These are phyloP conservation scores for Carollia perspicillata DNA, from an alignment of 2,113 vertebrate species.

Conservation along the genomic window DNA sequence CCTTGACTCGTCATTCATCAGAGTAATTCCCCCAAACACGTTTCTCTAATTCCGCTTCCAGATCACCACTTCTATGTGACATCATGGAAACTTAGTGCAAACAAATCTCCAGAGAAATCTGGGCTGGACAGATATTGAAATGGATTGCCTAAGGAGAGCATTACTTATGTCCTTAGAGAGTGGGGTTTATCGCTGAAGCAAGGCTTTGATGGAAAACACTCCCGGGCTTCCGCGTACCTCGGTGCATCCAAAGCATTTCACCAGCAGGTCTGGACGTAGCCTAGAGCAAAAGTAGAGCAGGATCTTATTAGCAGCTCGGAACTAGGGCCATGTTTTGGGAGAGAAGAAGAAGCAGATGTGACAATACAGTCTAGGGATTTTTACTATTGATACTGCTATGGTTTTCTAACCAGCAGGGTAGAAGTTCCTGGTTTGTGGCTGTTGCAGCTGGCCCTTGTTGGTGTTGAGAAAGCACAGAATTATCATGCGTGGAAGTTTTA, in stretches of 20 bases:
- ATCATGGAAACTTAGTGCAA: constrained; percentile 49
- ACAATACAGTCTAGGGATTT: neutral
- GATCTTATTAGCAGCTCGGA: constrained; percentile 41
- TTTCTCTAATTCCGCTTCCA: constrained; percentile 44
- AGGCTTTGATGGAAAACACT: constrained; percentile 61
- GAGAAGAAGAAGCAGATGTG: neutral
- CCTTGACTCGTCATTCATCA: neutral
- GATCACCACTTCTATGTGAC: constrained; percentile 60
- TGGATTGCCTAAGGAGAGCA: constrained; percentile 7
- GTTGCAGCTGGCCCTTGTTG: neutral
- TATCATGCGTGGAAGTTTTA: neutral
- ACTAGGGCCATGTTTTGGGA: neutral
- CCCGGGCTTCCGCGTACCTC: neutral
- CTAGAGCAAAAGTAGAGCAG: neutral
- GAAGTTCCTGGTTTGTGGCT: neutral
- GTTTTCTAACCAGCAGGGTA: neutral
- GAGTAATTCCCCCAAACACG: constrained; percentile 33
- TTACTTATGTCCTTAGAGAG: constrained; percentile 54
- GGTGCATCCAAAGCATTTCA: constrained; percentile 3
- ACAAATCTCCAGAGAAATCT: constrained; percentile 60
- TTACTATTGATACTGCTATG: neutral
- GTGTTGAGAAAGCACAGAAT: neutral
- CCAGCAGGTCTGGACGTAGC: constrained; percentile 15
- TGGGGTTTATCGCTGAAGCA: constrained; percentile 36
- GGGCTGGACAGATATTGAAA: constrained; percentile 67